phyloP scores from a whole-genome alignment of 1,140 invertebrate genomes.

The Nilaparvata lugens region DNA sequence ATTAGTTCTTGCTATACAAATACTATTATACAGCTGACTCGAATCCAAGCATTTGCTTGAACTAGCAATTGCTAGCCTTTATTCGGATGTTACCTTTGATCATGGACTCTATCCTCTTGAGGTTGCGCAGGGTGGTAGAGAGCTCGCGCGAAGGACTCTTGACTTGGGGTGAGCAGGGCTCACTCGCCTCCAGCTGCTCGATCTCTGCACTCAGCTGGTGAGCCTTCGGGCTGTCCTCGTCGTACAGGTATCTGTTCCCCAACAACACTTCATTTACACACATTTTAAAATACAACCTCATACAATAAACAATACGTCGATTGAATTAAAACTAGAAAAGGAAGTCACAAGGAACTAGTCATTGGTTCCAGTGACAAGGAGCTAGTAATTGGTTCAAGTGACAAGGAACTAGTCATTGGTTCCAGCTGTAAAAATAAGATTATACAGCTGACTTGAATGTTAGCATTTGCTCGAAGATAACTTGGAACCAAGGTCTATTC shows the following conservation, averaged over 20 bases:
- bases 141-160: slow-evolving; percentile 41
- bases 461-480: no score
- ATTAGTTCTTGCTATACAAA: background rate
- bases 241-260: slow-evolving; percentile 32
- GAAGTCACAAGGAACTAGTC: no score
- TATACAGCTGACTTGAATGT: no score
- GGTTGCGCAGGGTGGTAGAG: slow-evolving; percentile 46
- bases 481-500: no score
- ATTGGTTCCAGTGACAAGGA: no score
- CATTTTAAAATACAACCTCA: no score
- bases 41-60: no score
- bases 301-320: no score
- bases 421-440: no score
- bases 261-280: background rate
- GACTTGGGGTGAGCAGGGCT: slow-evolving; percentile 28
- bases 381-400: no score
- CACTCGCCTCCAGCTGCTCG: slow-evolving; percentile 34
- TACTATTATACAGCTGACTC: background rate
- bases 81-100: slow-evolving; percentile 40
- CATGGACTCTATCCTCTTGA: slow-evolving; percentile 48
- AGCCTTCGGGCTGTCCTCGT: slow-evolving; percentile 32
- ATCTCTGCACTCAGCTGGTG: slow-evolving; percentile 31
- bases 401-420: no score
- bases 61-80: background rate
- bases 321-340: no score